Evolutionary conservation across 2,888 invertebrate species (phyloP).

Genomic region (Endotricha flammealis): DNA sequence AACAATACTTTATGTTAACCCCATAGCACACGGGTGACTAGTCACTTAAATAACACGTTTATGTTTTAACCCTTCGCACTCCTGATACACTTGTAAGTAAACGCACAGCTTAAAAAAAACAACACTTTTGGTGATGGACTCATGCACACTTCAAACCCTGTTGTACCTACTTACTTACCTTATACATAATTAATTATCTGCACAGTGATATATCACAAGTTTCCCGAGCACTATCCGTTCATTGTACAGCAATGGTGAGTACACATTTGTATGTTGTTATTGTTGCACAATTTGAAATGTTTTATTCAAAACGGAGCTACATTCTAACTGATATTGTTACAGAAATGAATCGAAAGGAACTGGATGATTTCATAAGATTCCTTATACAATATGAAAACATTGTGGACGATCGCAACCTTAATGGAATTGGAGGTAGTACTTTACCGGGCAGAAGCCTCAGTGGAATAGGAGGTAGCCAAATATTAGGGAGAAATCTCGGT

Average conservation of each 20-base stretch:
- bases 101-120: not conserved
- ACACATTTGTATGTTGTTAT: conserved; percentile 20
- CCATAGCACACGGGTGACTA: no score
- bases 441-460: conserved; percentile 31
- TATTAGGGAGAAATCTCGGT: conserved; percentile 35
- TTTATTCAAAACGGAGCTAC: no score
- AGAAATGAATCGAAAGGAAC: conserved; percentile 52
- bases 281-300: no score
- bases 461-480: conserved; percentile 30
- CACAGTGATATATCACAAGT: conserved; percentile 34
- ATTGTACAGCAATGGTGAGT: conserved; percentile 36
- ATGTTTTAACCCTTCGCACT: no score
- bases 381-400: conserved; percentile 44
- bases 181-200: no score
- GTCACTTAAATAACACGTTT: no score
- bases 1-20: no score
- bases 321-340: conserved; percentile 38
- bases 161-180: no score
- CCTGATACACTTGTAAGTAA: not conserved
- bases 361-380: conserved; percentile 52
- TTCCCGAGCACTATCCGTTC: conserved; percentile 29
- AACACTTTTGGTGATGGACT: conserved; percentile 10
- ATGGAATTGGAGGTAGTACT: conserved; percentile 32
- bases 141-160: not conserved
- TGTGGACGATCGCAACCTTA: conserved; percentile 33